Evolutionary conservation across 2,113 vertebrate genomes (phyloP).

Genomic region (Eulacestoma nigropectus): DNA sequence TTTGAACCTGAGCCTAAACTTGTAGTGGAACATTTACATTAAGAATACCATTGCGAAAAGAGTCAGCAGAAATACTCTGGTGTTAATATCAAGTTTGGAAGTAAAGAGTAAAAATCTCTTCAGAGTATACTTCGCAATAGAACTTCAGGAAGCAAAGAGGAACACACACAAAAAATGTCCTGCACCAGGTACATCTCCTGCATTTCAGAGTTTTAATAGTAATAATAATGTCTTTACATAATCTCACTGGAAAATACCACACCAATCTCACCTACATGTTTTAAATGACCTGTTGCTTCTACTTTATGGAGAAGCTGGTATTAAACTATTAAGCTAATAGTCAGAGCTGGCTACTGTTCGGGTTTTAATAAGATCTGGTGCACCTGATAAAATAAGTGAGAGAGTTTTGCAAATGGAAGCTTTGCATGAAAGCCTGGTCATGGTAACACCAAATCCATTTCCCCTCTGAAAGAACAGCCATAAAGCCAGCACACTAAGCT

Average conservation of each 20-base stretch:
- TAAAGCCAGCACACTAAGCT: not conserved
- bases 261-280: slow-evolving; percentile 21
- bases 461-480: not conserved
- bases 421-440: not conserved
- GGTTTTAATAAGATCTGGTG: not conserved
- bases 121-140: not conserved
- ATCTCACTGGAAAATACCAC: not conserved
- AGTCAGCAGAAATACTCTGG: not conserved
- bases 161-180: not conserved
- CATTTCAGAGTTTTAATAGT: not conserved
- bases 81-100: not conserved
- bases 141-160: not conserved
- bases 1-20: not conserved
- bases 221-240: not conserved
- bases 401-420: not conserved
- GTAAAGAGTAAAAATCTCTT: not conserved
- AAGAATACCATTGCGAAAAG: not conserved
- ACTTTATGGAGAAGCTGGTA: slow-evolving; percentile 14
- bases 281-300: slow-evolving; percentile 31
- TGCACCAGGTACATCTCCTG: not conserved
- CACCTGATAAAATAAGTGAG: not conserved
- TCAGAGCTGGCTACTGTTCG: slow-evolving; percentile 2
- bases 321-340: slow-evolving; percentile 40
- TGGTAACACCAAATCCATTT: not conserved
- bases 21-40: not conserved